These are phyloP conservation scores for Trididemnum nubilum DNA, from an alignment of 23 tunicate genomes.

Conservation along the genomic window DNA sequence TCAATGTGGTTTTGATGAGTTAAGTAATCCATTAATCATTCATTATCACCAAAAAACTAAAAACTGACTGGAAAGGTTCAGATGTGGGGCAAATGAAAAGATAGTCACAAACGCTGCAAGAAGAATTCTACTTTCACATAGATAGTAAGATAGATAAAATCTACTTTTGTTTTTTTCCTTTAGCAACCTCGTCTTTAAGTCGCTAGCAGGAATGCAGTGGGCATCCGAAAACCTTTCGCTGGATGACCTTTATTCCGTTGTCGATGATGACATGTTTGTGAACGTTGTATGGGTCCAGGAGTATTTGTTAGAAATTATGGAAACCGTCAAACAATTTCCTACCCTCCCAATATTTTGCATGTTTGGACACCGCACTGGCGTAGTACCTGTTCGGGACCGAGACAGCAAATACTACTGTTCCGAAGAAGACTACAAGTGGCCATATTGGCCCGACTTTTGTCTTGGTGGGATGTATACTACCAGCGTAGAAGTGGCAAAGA, in stretches of 20 bases:
- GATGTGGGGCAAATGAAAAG: too few relatives aligned
- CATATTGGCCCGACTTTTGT: constrained; percentile 29
- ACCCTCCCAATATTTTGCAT: constrained; percentile 8
- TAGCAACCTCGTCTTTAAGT: constrained; percentile 12
- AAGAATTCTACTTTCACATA: too few relatives aligned
- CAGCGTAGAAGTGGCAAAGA: not conserved
- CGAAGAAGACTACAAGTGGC: constrained; percentile 15
- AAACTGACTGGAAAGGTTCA: too few relatives aligned
- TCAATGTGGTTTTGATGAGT: too few relatives aligned
- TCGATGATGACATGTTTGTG: constrained; percentile 24
- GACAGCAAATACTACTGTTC: constrained; percentile 16
- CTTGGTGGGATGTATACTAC: constrained; percentile 34
- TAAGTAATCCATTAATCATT: too few relatives aligned
- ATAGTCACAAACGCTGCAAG: too few relatives aligned
- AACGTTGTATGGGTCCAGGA: constrained; percentile 7
- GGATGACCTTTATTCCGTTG: not conserved
- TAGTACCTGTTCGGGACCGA: not conserved
- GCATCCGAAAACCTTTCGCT: constrained; percentile 7
- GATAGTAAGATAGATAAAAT: too few relatives aligned
- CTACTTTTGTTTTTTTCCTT: not conserved
- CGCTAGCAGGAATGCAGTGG: constrained; percentile 32
- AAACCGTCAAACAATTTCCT: not conserved
- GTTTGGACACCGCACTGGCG: not conserved
- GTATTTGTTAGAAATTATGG: not conserved
- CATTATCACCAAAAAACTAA: too few relatives aligned